phyloP scores from a whole-genome alignment of 2,888 invertebrate genomes.

The Agonopterix arenella region DNA sequence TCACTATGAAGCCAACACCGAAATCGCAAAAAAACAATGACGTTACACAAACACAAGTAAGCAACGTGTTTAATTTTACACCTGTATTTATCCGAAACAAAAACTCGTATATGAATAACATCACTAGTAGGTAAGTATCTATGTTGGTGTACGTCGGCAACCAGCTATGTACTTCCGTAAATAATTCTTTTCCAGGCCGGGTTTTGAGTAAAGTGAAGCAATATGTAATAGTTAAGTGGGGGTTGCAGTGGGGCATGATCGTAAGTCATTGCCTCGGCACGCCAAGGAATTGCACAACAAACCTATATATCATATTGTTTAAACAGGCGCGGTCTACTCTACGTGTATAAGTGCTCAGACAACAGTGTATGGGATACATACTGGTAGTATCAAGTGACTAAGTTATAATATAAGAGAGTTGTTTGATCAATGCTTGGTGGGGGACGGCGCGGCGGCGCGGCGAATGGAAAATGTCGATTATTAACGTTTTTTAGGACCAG shows the following conservation, averaged over 20 bases:
- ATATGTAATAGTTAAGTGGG: slow-evolving; percentile 60
- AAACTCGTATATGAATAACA: too few relatives aligned
- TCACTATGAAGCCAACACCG: too few relatives aligned
- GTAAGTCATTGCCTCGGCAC: slow-evolving; percentile 53
- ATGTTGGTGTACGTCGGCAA: slow-evolving; percentile 27
- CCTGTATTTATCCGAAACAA: too few relatives aligned
- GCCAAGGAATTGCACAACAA: slow-evolving; percentile 32
- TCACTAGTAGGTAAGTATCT: slow-evolving; percentile 22
- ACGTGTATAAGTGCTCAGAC: slow-evolving; percentile 14
- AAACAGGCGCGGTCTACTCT: slow-evolving; percentile 37
- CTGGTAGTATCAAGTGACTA: not conserved
- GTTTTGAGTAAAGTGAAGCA: slow-evolving; percentile 60
- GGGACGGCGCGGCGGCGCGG: too few relatives aligned
- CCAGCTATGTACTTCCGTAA: slow-evolving; percentile 34
- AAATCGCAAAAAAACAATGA: too few relatives aligned
- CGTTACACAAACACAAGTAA: too few relatives aligned
- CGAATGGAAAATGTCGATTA: too few relatives aligned
- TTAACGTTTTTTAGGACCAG: too few relatives aligned
- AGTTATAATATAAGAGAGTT: slow-evolving; percentile 5
- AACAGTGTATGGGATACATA: slow-evolving; percentile 4
- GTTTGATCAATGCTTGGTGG: slow-evolving; percentile 15
- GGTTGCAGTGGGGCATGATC: slow-evolving; percentile 41
- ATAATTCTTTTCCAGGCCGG: slow-evolving; percentile 46
- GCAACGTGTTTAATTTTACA: too few relatives aligned
- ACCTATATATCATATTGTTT: slow-evolving; percentile 45